These are phyloP conservation scores for Gymnocypris eckloni DNA, from an alignment of 2,797 vertebrate genomes.

Conservation along the genomic window DNA sequence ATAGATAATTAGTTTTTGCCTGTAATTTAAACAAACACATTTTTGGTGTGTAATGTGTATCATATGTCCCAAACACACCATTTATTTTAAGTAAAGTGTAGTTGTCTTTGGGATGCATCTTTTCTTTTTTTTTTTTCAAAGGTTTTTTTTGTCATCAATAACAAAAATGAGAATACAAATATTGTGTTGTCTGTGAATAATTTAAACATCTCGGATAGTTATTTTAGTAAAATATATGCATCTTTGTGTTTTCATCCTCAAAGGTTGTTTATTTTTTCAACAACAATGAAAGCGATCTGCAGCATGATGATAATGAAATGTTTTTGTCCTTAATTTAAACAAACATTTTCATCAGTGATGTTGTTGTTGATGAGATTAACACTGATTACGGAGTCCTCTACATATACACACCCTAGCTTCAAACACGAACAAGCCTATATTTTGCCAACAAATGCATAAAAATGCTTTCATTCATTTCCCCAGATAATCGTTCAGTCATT, in stretches of 20 bases:
- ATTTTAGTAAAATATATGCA: not conserved
- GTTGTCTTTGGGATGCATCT: not conserved
- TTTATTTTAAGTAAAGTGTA: not conserved
- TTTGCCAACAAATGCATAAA: not conserved
- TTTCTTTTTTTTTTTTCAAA: not conserved
- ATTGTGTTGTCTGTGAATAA: not conserved
- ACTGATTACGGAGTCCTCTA: not conserved
- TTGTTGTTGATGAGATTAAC: not conserved
- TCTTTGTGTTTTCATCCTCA: slow-evolving; percentile 1
- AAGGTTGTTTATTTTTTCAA: not conserved
- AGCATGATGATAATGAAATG: not conserved
- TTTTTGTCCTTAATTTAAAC: slow-evolving; percentile 5
- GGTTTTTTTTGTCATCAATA: not conserved
- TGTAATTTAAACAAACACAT: not conserved
- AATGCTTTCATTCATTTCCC: not conserved
- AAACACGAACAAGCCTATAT: not conserved
- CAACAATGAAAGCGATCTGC: not conserved
- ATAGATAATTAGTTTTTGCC: not conserved
- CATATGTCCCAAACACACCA: not conserved
- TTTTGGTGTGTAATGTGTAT: not conserved
- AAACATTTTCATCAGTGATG: not conserved
- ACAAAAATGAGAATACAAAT: not conserved
- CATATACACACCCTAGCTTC: not conserved
- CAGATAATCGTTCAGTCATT: slow-evolving; percentile 27
- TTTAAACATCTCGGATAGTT: not conserved